These are phyloP conservation scores for Larimichthys crocea DNA, from an alignment of 2,113 vertebrate species.

Conservation along the genomic window DNA sequence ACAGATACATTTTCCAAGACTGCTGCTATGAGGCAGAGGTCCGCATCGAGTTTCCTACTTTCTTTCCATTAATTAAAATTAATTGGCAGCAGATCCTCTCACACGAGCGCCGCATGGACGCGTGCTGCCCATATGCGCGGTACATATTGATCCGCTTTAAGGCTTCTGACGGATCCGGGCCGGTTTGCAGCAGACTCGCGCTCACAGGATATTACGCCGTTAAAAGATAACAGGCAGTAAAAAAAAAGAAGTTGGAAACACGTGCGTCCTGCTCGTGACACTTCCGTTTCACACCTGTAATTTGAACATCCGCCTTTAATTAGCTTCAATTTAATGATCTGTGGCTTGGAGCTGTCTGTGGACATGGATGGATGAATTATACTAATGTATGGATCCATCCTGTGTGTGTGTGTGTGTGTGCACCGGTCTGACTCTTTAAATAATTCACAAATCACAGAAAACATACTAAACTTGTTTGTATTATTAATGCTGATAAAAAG, in stretches of 20 bases:
- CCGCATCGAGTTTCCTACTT: constrained; percentile 76
- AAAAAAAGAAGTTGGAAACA: constrained; percentile 24
- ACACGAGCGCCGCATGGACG: constrained; percentile 64
- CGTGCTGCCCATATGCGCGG: constrained; percentile 72
- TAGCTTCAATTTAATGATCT: constrained; percentile 16
- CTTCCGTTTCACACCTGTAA: constrained; percentile 22
- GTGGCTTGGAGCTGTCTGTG: background rate
- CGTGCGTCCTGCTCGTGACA: background rate
- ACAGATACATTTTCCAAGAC: constrained; percentile 70
- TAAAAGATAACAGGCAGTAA: constrained; percentile 21
- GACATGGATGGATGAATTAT: background rate
- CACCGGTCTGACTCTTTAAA: constrained; percentile 56
- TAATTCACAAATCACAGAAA: constrained; percentile 74
- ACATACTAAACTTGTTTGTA: constrained; percentile 68
- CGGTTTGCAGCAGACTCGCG: constrained; percentile 46
- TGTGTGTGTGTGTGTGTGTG: constrained; percentile 14
- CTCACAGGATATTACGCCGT: constrained; percentile 26
- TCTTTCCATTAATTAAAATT: constrained; percentile 85
- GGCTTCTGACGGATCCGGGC: constrained; percentile 38
- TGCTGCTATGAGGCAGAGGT: constrained; percentile 73
- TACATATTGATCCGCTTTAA: constrained; percentile 75
- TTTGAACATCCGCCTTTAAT: constrained; percentile 34
- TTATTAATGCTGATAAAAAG: constrained; percentile 82
- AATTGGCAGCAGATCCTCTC: constrained; percentile 80
- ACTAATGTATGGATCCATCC: background rate